phyloP scores from a whole-genome alignment of 2,113 vertebrate species.

The Hippocampus mohnikei region DNA sequence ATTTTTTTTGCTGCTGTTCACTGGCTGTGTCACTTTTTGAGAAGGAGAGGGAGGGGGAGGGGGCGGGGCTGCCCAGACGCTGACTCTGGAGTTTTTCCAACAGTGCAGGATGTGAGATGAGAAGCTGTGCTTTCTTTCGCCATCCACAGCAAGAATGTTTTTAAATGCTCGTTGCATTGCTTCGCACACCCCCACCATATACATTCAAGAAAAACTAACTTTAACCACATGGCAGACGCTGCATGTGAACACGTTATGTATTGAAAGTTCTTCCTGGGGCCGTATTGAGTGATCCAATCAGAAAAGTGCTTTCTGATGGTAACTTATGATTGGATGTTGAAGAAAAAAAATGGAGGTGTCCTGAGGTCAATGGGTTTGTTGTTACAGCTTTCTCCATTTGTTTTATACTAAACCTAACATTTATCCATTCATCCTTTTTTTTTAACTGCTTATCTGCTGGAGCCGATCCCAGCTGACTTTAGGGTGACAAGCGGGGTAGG shows the following conservation, averaged over 20 bases:
- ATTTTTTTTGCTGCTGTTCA: constrained; percentile 1
- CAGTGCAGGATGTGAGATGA: constrained; percentile 3
- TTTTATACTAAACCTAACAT: too few species aligned
- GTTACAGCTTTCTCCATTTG: neutral
- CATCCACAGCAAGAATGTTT: constrained; percentile 3
- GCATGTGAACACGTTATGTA: constrained; percentile 1
- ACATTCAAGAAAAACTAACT: constrained; percentile 2
- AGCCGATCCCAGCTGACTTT: neutral
- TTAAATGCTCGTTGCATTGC: constrained; percentile 39
- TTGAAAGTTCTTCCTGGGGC: neutral
- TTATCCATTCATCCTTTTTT: too few species aligned
- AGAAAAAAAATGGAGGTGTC: neutral
- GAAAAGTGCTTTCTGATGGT: neutral
- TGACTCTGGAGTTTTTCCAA: neutral
- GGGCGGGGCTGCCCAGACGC: neutral
- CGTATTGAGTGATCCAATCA: neutral
- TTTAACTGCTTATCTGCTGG: neutral
- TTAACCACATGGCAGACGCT: neutral
- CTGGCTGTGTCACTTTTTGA: neutral
- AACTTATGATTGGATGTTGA: neutral
- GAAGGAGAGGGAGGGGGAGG: neutral
- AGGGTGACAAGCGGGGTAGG: too few species aligned
- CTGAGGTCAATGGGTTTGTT: neutral
- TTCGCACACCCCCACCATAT: neutral
- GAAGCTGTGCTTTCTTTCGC: neutral